These are phyloP conservation scores for Bambusicola thoracicus DNA, from an alignment of 2,113 vertebrate genomes.

Conservation along the genomic window DNA sequence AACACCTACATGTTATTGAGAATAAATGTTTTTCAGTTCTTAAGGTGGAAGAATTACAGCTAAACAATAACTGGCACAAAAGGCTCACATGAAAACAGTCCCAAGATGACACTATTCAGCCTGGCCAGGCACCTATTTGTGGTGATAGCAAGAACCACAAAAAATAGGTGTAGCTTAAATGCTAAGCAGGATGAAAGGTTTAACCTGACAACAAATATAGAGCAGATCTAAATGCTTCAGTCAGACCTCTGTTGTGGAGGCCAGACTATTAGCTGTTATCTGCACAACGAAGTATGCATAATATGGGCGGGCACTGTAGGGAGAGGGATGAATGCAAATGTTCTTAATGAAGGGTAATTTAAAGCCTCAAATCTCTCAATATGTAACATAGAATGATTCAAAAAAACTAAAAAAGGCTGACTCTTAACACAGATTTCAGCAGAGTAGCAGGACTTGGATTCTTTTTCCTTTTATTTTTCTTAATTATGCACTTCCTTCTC, in stretches of 20 bases:
- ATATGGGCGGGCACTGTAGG: neutral
- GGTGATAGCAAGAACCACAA: slow-evolving; percentile 26
- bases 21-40: slow-evolving; percentile 46
- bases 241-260: neutral
- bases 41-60: neutral
- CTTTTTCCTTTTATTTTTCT: neutral
- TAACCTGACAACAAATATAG: slow-evolving; percentile 1
- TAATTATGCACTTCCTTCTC: neutral
- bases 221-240: neutral
- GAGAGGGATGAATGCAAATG: neutral
- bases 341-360: neutral
- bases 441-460: neutral
- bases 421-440: neutral
- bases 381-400: accelerated
- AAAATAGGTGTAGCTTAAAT: slow-evolving; percentile 14
- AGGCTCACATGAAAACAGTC: neutral
- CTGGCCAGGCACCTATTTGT: neutral
- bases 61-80: slow-evolving; percentile 32
- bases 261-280: slow-evolving; percentile 4
- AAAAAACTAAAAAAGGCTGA: neutral
- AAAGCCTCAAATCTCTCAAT: neutral
- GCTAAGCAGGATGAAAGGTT: slow-evolving; percentile 57
- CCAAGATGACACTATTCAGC: neutral
- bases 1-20: slow-evolving; percentile 27
- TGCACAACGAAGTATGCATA: neutral